Evolutionary conservation across 2,888 invertebrate species (phyloP).

Genomic region (Macrosoma leucophasiata): DNA sequence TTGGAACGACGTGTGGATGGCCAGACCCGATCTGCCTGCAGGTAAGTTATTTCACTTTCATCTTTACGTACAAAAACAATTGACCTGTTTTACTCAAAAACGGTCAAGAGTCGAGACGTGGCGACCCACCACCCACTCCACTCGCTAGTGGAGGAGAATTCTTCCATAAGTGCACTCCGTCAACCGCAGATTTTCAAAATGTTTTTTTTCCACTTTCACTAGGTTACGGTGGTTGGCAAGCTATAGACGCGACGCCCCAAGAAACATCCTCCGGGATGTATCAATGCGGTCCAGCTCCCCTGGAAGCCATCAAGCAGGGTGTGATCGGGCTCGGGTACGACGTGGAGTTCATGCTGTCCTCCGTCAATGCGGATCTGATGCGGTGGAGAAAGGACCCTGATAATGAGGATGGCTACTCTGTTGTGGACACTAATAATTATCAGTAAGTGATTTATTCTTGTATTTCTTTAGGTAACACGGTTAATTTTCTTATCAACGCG

Average conservation of each 20-base stretch:
- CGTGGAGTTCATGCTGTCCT: slow-evolving; percentile 85
- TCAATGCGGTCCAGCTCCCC: slow-evolving; percentile 87
- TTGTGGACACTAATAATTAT: slow-evolving; percentile 83
- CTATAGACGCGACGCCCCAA: slow-evolving; percentile 90
- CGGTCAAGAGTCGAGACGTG: too few species aligned
- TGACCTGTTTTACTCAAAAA: too few species aligned
- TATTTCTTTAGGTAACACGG: too few species aligned
- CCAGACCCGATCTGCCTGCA: slow-evolving; percentile 83
- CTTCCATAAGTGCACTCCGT: too few species aligned
- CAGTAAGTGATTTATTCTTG: slow-evolving; percentile 71
- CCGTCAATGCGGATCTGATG: slow-evolving; percentile 89
- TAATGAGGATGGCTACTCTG: slow-evolving; percentile 78
- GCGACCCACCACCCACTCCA: too few species aligned
- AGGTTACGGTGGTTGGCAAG: slow-evolving; percentile 94
- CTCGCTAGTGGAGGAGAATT: too few species aligned
- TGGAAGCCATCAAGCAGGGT: slow-evolving; percentile 86
- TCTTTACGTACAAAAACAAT: background rate
- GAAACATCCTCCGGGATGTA: slow-evolving; percentile 82
- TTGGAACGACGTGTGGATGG: slow-evolving; percentile 93
- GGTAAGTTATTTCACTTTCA: slow-evolving; percentile 43
- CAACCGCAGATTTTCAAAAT: too few species aligned
- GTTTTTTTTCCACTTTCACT: too few species aligned
- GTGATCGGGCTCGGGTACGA: slow-evolving; percentile 84
- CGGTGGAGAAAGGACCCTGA: slow-evolving; percentile 83
- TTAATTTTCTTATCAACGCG: too few species aligned